Percentiles rank a stretch among this genome's conserved stretches.
Evolutionary conservation across 2,888 invertebrate species (phyloP).

Genomic region (Hydropsyche betteni): DNA sequence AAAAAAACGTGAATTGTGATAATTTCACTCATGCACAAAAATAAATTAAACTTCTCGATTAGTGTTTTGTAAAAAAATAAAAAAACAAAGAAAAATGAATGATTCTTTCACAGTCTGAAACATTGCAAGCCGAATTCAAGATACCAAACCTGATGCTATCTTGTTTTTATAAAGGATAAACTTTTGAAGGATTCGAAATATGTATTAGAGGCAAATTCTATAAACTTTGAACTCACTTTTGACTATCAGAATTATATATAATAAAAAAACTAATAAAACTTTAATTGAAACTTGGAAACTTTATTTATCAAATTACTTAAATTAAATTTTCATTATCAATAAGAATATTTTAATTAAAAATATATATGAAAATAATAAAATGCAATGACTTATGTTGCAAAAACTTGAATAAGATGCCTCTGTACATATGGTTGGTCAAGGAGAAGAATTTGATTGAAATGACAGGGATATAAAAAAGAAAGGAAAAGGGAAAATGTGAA

Average conservation of each 20-base stretch:
- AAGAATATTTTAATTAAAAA: no score
- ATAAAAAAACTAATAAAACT: background rate
- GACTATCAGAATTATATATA: no score
- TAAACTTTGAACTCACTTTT: no score
- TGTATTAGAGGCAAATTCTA: no score
- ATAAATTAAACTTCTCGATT: slow-evolving; percentile 4
- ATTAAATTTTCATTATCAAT: no score
- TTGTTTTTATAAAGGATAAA: slow-evolving; percentile 54
- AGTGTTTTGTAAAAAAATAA: background rate
- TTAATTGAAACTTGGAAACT: background rate
- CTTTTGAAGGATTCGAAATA: slow-evolving; percentile 57
- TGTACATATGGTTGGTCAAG: background rate
- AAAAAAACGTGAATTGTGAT: slow-evolving; percentile 7
- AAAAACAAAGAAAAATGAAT: slow-evolving; percentile 5
- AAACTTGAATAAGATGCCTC: background rate
- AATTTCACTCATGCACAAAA: slow-evolving; percentile 8
- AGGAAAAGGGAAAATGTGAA: slow-evolving; percentile 32
- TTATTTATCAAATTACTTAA: no score
- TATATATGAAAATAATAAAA: no score
- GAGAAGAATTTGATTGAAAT: background rate
- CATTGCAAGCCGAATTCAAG: slow-evolving; percentile 29
- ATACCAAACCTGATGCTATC: slow-evolving; percentile 36
- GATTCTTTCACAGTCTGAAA: slow-evolving; percentile 28
- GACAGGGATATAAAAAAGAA: background rate
- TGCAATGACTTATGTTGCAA: no score